A percentile compares a stretch with the other conserved stretches of the same genome.
These are phyloP conservation scores for Scylla paramamosain DNA, from an alignment of 1,140 invertebrate genomes.

Conservation along the genomic window DNA sequence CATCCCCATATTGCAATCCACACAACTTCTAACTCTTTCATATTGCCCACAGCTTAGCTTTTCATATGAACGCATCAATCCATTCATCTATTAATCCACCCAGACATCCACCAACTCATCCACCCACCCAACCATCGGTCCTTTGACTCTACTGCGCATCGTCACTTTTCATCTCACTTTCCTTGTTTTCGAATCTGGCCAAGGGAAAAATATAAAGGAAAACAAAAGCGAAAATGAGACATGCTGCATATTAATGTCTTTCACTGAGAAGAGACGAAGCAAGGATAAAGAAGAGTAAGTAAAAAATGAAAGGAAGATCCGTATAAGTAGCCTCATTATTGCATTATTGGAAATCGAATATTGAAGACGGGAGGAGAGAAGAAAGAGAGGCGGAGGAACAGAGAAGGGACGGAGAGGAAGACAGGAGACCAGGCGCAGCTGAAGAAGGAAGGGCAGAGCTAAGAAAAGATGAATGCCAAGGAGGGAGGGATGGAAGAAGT, in stretches of 20 bases:
- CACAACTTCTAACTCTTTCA: too few relatives aligned
- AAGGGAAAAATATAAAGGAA: neutral
- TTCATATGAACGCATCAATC: too few relatives aligned
- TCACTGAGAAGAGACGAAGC: neutral
- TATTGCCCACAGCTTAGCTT: too few relatives aligned
- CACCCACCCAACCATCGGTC: neutral
- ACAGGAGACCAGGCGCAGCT: neutral
- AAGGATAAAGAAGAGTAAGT: neutral
- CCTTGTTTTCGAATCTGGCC: too few relatives aligned
- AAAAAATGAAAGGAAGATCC: neutral
- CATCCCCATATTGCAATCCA: too few relatives aligned
- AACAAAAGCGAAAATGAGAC: neutral
- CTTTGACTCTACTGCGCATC: too few relatives aligned
- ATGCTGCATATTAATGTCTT: neutral
- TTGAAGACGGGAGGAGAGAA: too few relatives aligned
- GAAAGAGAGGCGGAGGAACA: neutral
- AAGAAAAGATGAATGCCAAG: neutral
- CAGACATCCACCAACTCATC: too few relatives aligned
- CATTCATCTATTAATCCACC: too few relatives aligned
- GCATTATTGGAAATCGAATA: conserved; percentile 6
- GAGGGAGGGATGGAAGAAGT: too few relatives aligned
- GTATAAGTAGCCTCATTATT: conserved; percentile 2
- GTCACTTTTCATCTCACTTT: too few relatives aligned
- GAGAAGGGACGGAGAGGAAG: neutral
- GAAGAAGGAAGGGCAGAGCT: neutral